These are phyloP conservation scores for Pseudoips prasinana DNA, from an alignment of 2,888 invertebrate genomes.

Conservation along the genomic window DNA sequence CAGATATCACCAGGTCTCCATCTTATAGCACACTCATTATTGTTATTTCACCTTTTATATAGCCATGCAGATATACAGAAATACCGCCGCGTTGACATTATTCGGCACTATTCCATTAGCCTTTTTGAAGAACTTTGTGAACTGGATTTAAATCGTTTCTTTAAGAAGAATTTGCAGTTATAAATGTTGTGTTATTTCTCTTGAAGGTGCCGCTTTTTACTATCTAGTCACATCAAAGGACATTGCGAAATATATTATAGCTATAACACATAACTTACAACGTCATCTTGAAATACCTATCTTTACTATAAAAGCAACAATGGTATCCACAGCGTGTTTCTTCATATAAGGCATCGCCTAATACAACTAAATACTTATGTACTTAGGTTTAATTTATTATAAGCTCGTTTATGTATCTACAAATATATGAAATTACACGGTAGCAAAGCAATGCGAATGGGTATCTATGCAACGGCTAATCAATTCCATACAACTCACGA, in stretches of 20 bases:
- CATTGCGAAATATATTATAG: constrained; percentile 7
- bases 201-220: constrained; percentile 10
- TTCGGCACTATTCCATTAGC: no score
- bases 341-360: no score
- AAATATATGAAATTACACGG: constrained; percentile 34
- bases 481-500: constrained; percentile 41
- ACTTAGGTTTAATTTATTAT: background rate
- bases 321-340: no score
- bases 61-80: no score
- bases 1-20: constrained; percentile 37
- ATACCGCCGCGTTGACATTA: no score
- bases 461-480: constrained; percentile 42
- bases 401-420: constrained; percentile 25
- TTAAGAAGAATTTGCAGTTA: constrained; percentile 19
- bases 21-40: constrained; percentile 29
- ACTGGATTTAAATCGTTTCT: no score
- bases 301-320: no score
- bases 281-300: no score
- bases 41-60: constrained; percentile 35
- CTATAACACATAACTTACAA: no score
- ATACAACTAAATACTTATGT: no score
- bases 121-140: no score
- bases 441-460: constrained; percentile 35
- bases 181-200: constrained; percentile 17
- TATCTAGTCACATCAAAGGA: no score